Base-by-base conservation (phyloP, 2,888 invertebrate species). In the Cephonodes hylas region DNA sequence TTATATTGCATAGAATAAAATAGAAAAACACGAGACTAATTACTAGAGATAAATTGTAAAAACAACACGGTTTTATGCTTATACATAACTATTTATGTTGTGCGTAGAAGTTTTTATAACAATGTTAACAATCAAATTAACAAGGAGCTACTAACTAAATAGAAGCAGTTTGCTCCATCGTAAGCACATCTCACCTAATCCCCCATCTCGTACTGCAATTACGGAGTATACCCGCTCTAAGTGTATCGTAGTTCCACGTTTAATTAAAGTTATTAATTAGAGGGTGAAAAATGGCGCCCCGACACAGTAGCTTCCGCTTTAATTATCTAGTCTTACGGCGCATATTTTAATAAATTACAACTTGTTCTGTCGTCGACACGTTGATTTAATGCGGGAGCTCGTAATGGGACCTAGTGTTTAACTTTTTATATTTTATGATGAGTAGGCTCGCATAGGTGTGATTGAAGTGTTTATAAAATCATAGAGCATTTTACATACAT, bases 201-300 rank as follows among this genome's bases (percentile, higher is more conserved):
- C 3, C 18, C 25, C 27, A 27, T 8, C 25, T 38, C 15, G 7
- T 44, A 4, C 7, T 27, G 15, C 27, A 27, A 53, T 53, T 27
- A 53, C 15, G 8, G 18, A 27, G n/a, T 7, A 53, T 7, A 27
- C 48, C 25, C 18, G 7, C 25, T 27, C 7, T 25, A n/a, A 15
- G 15, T 53, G 27, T 18, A 18, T 8, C n/a, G 18, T 53, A 27
- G 48, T 15, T 7, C 48, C 27, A 7, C 15, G 27, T 48, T 48
- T 27, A 53, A 27, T 53, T 48, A 48, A 48, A 48, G 18, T 53
- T 27, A 53, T 53, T 27, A 53, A 53, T 53, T 53, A 27, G 6
- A 27, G 27, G 18, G 48, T 27, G 27, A 53, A 48, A 27, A 53
- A 31, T 18, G 2, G 6, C 27, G 27, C 7, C n/a, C 27, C 8